These are phyloP conservation scores for Nibea coibor DNA, from an alignment of 2,113 vertebrate species.

Conservation along the genomic window DNA sequence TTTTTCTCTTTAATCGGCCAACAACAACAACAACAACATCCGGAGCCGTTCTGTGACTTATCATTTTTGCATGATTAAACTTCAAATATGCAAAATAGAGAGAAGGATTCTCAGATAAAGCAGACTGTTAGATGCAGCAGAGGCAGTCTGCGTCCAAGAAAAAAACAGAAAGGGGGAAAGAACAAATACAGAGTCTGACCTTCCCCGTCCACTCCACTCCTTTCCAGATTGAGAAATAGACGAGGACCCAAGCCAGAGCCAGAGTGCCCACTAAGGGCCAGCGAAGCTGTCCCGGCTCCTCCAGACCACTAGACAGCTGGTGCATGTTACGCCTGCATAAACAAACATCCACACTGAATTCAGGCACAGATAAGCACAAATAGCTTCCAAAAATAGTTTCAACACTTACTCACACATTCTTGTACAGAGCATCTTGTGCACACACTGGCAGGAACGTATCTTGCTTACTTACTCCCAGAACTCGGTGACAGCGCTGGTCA, in stretches of 20 bases:
- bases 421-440: background rate
- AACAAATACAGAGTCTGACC: conserved; percentile 74
- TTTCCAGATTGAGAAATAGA: conserved; percentile 97
- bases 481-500: conserved; percentile 91
- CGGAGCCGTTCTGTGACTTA: background rate
- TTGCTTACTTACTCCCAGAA: conserved; percentile 91
- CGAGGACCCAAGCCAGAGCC: conserved; percentile 91
- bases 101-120: background rate
- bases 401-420: background rate
- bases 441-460: background rate
- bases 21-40: background rate
- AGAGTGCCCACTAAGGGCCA: conserved; percentile 91
- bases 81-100: background rate
- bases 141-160: background rate
- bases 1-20: background rate
- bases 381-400: background rate
- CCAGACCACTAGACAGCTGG: conserved; percentile 87
- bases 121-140: background rate
- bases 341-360: conserved; percentile 25
- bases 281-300: conserved; percentile 87
- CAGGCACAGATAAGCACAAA: conserved; percentile 9
- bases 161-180: background rate
- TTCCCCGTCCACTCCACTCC: conserved; percentile 95
- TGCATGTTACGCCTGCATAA: conserved; percentile 90
- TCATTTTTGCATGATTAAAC: conserved; percentile 1